Conservation (phyloP, 2,888 invertebrate genomes). For the Cetonia aurata region DNA sequence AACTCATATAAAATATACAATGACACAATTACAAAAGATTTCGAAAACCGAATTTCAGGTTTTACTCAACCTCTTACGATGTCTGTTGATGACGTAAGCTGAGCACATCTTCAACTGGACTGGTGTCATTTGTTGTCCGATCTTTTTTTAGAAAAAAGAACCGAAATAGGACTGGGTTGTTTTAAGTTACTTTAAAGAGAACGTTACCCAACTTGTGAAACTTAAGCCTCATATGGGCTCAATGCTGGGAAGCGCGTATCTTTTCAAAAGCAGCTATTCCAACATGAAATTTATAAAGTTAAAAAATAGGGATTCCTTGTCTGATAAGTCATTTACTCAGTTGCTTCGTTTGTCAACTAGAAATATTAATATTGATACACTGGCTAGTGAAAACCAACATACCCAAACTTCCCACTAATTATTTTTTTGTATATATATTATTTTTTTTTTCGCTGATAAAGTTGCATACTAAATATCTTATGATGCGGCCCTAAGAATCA, state of each 20-base stretch:
- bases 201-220: not conserved
- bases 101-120: constrained; percentile 36
- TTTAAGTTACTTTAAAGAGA: not conserved
- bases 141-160: constrained; percentile 41
- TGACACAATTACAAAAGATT: too few species aligned
- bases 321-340: not conserved
- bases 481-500: too few species aligned
- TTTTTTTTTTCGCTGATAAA: too few species aligned
- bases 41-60: not conserved
- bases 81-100: constrained; percentile 39
- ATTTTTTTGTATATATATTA: too few species aligned
- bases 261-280: not conserved
- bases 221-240: not conserved
- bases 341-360: not conserved
- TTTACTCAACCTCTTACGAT: constrained; percentile 36
- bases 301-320: constrained; percentile 38
- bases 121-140: constrained; percentile 41
- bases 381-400: not conserved
- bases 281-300: constrained; percentile 45
- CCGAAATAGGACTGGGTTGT: constrained; percentile 11
- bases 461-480: too few species aligned
- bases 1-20: too few species aligned
- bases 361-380: not conserved
- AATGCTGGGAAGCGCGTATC: not conserved
- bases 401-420: too few species aligned